Base-by-base conservation (phyloP, 2,888 invertebrate genomes). In the Hyppa rectilinea region DNA sequence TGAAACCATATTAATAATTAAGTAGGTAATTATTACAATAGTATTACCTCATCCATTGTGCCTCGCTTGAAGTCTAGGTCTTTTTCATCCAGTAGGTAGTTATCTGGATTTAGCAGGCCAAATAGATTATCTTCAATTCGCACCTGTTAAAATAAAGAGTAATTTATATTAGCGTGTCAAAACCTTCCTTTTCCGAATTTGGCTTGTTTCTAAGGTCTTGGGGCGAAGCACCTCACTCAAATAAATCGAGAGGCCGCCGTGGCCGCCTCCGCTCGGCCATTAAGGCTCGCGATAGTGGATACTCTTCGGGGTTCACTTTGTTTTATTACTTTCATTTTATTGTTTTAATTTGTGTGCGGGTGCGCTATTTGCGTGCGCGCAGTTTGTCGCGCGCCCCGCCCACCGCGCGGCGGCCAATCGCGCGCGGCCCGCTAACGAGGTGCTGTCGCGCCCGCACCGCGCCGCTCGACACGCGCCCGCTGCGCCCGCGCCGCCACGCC, bases 321-420 rank as follows among this genome's bases (percentile, higher is more conserved):
- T 96, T 95, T 95, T 95, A 95, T 95, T 94, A 94, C 92, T 93
- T 94, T 94, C 91, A 94, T 95, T 95, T 95, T 95, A 95, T 95
- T 95, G 95, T 95, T 96, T 96, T 96, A 95, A 95, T 96, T 95
- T 93, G 95, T 94, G 95, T 93, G 92, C 93, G 93, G 94, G 93
- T 94, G 95, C 93, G 95, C 94, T 95, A 95, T 95, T 95, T 95
- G 95, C 95, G 95, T 95, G 95, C 91, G 95, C 95, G 95, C 95
- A 93, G 94, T 93, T 93, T 92, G 94, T 92, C 92, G 93, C 91
- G 85, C 81, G 93, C 92, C 92, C 91, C 93, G 93, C 93, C 93
- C 92, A 88, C 90, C 90, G 87, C 85, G 87, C 88, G 88, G 86
- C 89, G 91, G 85, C 95, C 95, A 95, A 95, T 95, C 83, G 91